These are phyloP conservation scores for Dicerorhinus sumatrensis DNA, from an alignment of 2,113 vertebrate species.

Conservation along the genomic window DNA sequence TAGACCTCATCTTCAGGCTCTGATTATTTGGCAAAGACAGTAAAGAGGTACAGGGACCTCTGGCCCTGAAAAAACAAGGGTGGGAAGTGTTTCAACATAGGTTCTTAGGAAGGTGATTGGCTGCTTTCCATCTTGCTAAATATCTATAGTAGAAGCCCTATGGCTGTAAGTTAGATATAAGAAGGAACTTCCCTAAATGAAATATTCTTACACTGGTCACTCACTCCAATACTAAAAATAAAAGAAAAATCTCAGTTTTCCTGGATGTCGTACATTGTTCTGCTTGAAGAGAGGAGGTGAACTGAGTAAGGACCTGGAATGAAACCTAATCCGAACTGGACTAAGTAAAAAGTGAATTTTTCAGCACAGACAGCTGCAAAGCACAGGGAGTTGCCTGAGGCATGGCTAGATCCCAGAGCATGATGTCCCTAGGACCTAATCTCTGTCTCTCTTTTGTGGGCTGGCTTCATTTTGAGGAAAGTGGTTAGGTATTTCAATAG, in stretches of 20 bases:
- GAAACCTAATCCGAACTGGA: background rate
- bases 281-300: background rate
- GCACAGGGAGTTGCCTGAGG: background rate
- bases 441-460: background rate
- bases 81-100: background rate
- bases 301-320: background rate
- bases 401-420: too few species aligned
- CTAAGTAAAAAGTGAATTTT: background rate
- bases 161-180: background rate
- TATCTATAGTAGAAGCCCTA: background rate
- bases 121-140: background rate
- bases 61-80: background rate
- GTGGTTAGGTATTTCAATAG: background rate
- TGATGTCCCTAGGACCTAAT: background rate
- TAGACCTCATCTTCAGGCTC: background rate
- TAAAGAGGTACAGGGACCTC: background rate
- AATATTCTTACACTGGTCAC: background rate
- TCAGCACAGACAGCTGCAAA: background rate
- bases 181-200: background rate
- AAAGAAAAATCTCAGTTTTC: background rate
- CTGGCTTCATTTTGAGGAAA: background rate
- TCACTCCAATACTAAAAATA: background rate
- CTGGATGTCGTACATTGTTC: background rate
- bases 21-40: background rate
- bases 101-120: background rate